phyloP scores from a whole-genome alignment of 2,888 invertebrate species.

The Flexamia atlantica region DNA sequence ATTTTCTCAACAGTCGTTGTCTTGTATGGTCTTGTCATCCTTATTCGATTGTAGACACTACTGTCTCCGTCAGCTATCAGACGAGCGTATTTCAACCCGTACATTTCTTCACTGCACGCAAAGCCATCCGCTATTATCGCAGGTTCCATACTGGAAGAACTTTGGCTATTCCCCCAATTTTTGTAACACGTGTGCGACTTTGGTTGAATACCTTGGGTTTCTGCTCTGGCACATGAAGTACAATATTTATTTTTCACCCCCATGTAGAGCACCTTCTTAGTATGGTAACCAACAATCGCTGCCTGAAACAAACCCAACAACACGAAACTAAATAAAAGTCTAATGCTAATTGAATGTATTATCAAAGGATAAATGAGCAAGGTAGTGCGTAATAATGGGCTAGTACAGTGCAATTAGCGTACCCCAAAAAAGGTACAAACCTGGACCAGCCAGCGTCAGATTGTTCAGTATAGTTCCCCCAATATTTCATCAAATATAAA shows the following conservation, averaged over 20 bases:
- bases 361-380: too few species aligned
- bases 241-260: conserved; percentile 35
- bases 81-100: conserved; percentile 47
- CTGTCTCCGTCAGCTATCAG: conserved; percentile 73
- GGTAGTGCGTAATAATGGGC: too few species aligned
- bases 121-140: conserved; percentile 55
- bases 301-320: conserved; percentile 24
- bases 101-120: conserved; percentile 55
- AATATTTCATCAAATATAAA: too few species aligned
- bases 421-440: too few species aligned
- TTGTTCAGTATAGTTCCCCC: too few species aligned
- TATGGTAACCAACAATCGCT: conserved; percentile 33
- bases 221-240: conserved; percentile 24
- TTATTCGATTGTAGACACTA: conserved; percentile 71
- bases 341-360: background rate
- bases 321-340: too few species aligned
- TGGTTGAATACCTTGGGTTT: conserved; percentile 1
- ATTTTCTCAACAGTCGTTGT: conserved; percentile 70
- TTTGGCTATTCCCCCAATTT: conserved; percentile 35
- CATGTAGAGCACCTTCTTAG: conserved; percentile 33
- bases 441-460: too few species aligned
- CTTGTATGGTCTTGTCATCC: conserved; percentile 69
- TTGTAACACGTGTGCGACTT: conserved; percentile 55
- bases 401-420: too few species aligned
- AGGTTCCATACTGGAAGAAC: conserved; percentile 51